Conservation (phyloP, 2,888 invertebrate species). For the Eristalis pertinax region DNA sequence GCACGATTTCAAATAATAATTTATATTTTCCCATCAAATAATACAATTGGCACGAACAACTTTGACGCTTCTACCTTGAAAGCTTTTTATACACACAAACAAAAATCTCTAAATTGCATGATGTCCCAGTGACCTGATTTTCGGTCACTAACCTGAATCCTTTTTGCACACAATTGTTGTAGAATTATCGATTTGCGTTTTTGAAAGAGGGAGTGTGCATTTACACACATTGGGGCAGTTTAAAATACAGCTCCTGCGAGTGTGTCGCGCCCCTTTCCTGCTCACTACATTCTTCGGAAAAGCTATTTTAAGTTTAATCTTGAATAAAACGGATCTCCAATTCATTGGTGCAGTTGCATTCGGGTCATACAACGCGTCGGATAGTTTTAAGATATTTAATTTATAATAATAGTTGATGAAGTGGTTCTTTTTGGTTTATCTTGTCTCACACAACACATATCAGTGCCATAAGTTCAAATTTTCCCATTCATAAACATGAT, state of each 20-base stretch:
- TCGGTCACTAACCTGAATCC: slow-evolving; percentile 80
- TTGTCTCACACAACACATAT: slow-evolving; percentile 42
- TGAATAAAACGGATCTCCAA: slow-evolving; percentile 55
- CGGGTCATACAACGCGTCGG: slow-evolving; percentile 59
- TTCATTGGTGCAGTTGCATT: slow-evolving; percentile 68
- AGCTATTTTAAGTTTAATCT: slow-evolving; percentile 71
- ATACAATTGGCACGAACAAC: slow-evolving; percentile 54
- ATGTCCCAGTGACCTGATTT: slow-evolving; percentile 80
- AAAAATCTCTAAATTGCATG: slow-evolving; percentile 76
- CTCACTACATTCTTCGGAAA: slow-evolving; percentile 56
- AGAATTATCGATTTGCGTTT: slow-evolving; percentile 66
- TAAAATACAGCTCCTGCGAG: slow-evolving; percentile 58
- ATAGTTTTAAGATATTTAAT: slow-evolving; percentile 36
- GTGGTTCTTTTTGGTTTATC: slow-evolving; percentile 12
- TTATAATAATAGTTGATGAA: slow-evolving; percentile 40
- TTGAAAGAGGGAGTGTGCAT: slow-evolving; percentile 56
- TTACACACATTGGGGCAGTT: slow-evolving; percentile 50
- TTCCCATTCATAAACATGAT: slow-evolving; percentile 75
- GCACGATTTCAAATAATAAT: too few species aligned
- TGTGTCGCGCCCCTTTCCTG: slow-evolving; percentile 68
- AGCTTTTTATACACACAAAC: slow-evolving; percentile 67
- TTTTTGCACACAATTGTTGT: slow-evolving; percentile 71
- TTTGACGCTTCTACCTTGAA: slow-evolving; percentile 67
- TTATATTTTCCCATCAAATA: not conserved
- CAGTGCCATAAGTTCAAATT: slow-evolving; percentile 57